Percentiles rank a stretch among this genome's conserved stretches.
Conservation (phyloP, 2,113 vertebrate genomes). For the Ageneiosus marmoratus region DNA sequence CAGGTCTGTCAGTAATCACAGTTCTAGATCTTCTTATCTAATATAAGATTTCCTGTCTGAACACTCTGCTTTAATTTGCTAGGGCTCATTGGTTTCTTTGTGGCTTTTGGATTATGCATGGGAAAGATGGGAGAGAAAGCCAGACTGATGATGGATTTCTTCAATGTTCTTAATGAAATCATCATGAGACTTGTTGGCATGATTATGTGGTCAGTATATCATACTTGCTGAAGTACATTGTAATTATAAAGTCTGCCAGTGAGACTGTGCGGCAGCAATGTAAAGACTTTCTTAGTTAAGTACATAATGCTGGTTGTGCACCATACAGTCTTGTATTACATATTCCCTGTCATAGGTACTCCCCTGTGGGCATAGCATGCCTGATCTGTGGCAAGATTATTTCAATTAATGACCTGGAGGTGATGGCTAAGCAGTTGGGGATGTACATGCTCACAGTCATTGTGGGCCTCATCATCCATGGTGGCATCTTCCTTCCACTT, state of each 20-base stretch:
- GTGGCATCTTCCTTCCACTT: slow-evolving; percentile 91
- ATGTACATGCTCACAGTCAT: slow-evolving; percentile 99
- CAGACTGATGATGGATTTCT: slow-evolving; percentile 97
- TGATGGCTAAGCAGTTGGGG: slow-evolving; percentile 92
- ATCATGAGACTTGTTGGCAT: slow-evolving; percentile 92
- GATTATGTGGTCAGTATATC: slow-evolving; percentile 92
- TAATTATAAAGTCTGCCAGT: not conserved
- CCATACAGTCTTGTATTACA: not conserved
- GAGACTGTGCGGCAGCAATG: not conserved
- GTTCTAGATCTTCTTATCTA: not conserved
- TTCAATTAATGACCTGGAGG: slow-evolving; percentile 93
- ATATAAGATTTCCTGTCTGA: not conserved
- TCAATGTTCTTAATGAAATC: slow-evolving; percentile 98
- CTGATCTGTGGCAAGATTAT: slow-evolving; percentile 99
- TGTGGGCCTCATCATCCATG: slow-evolving; percentile 93
- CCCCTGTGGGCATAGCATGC: slow-evolving; percentile 93
- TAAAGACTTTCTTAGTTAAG: not conserved
- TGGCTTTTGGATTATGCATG: slow-evolving; percentile 96
- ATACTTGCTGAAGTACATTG: not conserved
- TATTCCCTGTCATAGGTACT: slow-evolving; percentile 83
- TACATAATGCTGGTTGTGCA: not conserved
- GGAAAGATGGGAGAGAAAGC: slow-evolving; percentile 98
- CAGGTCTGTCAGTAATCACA: not conserved
- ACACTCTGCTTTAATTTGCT: slow-evolving; percentile 26
- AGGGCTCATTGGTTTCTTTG: slow-evolving; percentile 98